phyloP scores from a whole-genome alignment of 92 coral and sea anemone species.

The Plumapathes pennacea region DNA sequence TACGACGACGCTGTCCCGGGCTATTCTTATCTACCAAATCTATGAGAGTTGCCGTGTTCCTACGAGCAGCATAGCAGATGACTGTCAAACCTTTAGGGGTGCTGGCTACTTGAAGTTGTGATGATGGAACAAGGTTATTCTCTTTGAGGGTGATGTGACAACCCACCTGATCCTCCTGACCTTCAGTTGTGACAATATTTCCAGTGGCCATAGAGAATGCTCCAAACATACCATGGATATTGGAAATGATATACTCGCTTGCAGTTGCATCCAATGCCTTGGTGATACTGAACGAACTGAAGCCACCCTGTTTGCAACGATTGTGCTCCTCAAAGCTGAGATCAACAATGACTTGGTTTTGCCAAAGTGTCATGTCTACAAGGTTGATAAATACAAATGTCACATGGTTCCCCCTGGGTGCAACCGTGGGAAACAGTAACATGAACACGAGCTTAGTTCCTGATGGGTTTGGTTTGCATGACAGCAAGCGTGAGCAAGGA shows the following conservation, averaged over 20 bases:
- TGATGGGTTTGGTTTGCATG: slow-evolving; percentile 46
- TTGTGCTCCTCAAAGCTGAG: slow-evolving; percentile 29
- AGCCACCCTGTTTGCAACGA: slow-evolving; percentile 13
- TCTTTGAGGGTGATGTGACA: slow-evolving; percentile 58
- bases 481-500: slow-evolving; percentile 51
- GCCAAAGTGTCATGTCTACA: slow-evolving; percentile 31
- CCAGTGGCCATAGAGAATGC: slow-evolving; percentile 82
- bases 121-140: slow-evolving; percentile 41
- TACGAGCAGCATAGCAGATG: slow-evolving; percentile 46
- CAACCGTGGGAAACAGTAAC: slow-evolving; percentile 59
- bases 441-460: slow-evolving; percentile 65
- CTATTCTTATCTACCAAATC: slow-evolving; percentile 60
- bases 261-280: slow-evolving; percentile 61
- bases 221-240: slow-evolving; percentile 44
- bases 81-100: slow-evolving; percentile 34
- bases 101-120: slow-evolving; percentile 62
- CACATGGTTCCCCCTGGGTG: slow-evolving; percentile 53
- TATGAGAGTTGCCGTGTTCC: slow-evolving; percentile 46
- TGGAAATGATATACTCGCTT: slow-evolving; percentile 65
- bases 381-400: slow-evolving; percentile 54
- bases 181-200: slow-evolving; percentile 59
- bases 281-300: slow-evolving; percentile 63
- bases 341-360: slow-evolving; percentile 41
- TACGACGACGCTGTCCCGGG: slow-evolving; percentile 6
- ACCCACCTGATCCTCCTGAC: slow-evolving; percentile 64